These are phyloP conservation scores for Ormia ochracea DNA, from an alignment of 2,888 invertebrate genomes.

Conservation along the genomic window DNA sequence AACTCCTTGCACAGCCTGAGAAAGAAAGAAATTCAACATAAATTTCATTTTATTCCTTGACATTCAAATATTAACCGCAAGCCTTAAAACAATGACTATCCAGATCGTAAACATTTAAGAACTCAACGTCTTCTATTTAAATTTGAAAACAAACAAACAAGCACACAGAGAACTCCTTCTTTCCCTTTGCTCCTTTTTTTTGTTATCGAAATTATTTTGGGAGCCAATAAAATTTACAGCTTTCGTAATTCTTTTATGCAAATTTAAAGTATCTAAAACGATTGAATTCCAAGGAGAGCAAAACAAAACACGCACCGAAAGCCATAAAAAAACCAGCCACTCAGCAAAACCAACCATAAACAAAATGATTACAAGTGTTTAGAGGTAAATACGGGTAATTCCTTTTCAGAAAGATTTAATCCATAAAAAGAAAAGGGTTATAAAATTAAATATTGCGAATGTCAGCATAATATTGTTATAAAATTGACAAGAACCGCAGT, in stretches of 20 bases:
- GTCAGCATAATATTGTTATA: slow-evolving; percentile 61
- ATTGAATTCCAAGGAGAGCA: slow-evolving; percentile 50
- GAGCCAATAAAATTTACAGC: slow-evolving; percentile 37
- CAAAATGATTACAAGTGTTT: slow-evolving; percentile 57
- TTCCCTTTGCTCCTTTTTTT: not conserved
- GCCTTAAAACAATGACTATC: not conserved
- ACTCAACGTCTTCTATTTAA: not conserved
- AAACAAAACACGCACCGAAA: not conserved
- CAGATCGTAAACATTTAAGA: slow-evolving; percentile 22
- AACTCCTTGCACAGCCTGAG: not conserved
- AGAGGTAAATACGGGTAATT: slow-evolving; percentile 64
- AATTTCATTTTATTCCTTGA: not conserved
- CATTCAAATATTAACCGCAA: not conserved
- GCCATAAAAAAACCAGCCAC: slow-evolving; percentile 21
- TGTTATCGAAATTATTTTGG: slow-evolving; percentile 29
- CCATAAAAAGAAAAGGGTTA: slow-evolving; percentile 41
- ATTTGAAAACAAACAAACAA: not conserved
- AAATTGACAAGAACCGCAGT: slow-evolving; percentile 46
- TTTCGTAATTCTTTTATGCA: slow-evolving; percentile 57
- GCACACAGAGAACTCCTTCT: not conserved
- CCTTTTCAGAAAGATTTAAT: not conserved
- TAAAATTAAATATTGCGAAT: slow-evolving; percentile 63
- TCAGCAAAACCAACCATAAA: slow-evolving; percentile 20
- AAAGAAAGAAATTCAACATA: not conserved
- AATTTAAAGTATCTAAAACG: slow-evolving; percentile 52